phyloP scores from a whole-genome alignment of 35 echinoderm and acorn worm genomes.

The Eucidaris tribuloides region DNA sequence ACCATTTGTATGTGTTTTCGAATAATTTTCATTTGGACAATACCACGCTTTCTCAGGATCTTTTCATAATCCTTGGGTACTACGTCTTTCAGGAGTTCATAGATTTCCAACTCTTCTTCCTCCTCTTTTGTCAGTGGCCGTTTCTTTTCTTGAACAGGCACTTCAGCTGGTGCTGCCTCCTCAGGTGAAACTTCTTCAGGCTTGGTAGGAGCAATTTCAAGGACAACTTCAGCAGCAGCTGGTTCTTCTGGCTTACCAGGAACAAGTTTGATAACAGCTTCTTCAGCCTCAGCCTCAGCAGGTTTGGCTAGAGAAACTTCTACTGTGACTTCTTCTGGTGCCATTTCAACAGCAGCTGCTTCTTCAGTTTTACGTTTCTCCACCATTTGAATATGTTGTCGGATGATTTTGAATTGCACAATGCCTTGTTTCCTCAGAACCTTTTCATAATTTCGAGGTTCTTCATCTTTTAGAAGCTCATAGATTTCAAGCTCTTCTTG shows the following conservation, averaged over 20 bases:
- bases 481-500: constrained; percentile 10
- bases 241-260: neutral
- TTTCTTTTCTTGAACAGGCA: constrained; percentile 7
- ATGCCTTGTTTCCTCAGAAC: constrained; percentile 48
- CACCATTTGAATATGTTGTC: constrained; percentile 49
- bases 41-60: constrained; percentile 33
- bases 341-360: constrained; percentile 14
- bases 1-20: constrained; percentile 50
- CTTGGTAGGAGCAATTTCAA: constrained; percentile 22
- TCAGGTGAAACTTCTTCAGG: neutral
- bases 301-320: too few species aligned
- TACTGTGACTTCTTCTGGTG: neutral
- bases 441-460: constrained; percentile 60
- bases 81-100: constrained; percentile 58
- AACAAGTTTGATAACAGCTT: neutral
- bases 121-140: neutral
- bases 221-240: neutral
- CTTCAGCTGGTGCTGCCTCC: neutral
- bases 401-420: constrained; percentile 34
- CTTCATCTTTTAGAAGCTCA: neutral
- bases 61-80: constrained; percentile 58
- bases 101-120: constrained; percentile 26
- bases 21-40: constrained; percentile 39
- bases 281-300: neutral
- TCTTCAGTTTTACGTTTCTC: constrained; percentile 45